Base-by-base conservation (phyloP, 2,113 vertebrate genomes). In the Pelusios castaneus region DNA sequence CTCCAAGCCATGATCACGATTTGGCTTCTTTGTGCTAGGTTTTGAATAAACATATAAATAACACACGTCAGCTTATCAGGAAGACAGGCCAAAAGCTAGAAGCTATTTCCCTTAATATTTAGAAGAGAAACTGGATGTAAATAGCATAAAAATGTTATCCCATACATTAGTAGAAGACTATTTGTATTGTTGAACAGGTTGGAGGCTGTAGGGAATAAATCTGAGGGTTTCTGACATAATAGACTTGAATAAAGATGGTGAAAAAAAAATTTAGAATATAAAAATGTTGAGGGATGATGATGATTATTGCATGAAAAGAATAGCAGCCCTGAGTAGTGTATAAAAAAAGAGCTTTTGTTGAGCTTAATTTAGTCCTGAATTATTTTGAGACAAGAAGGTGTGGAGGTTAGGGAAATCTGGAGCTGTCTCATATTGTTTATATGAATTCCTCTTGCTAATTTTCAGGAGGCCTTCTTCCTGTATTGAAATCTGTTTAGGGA, bases 21-120 rank as follows among this genome's bases (percentile, higher is more conserved):
- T 45, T 5, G 0, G 1, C 1, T 6, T 0, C 41, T 78, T 8
- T 82, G 82, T 73, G 70, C 49, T 29, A 82, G 1, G 24, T 14
- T 41, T 21, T 38, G 5, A 5, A 54, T 58, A 87, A 29, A 6
- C 2, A 78, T 2, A 21, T 5, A 34, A n/a, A 4, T 34, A 79
- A 79, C 19, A 51, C 31, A 60, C 31, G 56, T 13, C 12, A 31
- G 27, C 29, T 60, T 60, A 60, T 60, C 29, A 31, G 58, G 58
- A 60, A 60, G 29, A 31, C 27, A 60, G 58, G 12, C 12, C 58
- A 60, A 60, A 60, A 60, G 27, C 58, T 60, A 31, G 27, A 60
- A 60, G 6, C 29, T 31, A 29, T 31, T 60, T 31, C 29, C 13
- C 12, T 60, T 60, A 58, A 58, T 11, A 58, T 58, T 56, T 58